These are phyloP conservation scores for Phymastichus coffea DNA, from an alignment of 1,140 invertebrate genomes.

Conservation along the genomic window DNA sequence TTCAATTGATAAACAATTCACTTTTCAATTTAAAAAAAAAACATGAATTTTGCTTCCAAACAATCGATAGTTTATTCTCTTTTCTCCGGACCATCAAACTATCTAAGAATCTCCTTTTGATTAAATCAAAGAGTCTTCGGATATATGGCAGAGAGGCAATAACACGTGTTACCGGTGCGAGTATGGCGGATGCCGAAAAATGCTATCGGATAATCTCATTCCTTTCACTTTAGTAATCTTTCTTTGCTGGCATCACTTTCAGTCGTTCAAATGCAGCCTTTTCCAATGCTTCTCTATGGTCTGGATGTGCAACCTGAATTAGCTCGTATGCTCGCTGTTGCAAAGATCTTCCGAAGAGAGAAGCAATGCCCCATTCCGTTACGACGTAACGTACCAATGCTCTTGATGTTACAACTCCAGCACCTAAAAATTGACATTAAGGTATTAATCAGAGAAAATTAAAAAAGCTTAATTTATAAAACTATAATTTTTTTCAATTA, in stretches of 20 bases:
- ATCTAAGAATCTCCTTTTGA: neutral
- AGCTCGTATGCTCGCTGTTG: slow-evolving; percentile 88
- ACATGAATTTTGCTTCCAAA: too few species aligned
- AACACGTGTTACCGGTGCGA: neutral
- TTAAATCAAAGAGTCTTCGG: neutral
- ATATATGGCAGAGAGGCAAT: slow-evolving; percentile 3
- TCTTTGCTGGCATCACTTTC: slow-evolving; percentile 79
- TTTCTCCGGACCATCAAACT: neutral
- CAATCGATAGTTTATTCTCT: neutral
- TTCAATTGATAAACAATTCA: neutral
- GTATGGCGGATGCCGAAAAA: slow-evolving; percentile 7
- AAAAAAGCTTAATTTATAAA: too few species aligned
- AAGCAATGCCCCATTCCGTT: slow-evolving; percentile 90
- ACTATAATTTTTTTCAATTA: too few species aligned
- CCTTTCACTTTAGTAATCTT: slow-evolving; percentile 22
- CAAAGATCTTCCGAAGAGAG: slow-evolving; percentile 88
- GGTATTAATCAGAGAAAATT: slow-evolving; percentile 3
- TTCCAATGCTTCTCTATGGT: slow-evolving; percentile 83
- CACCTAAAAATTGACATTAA: too few species aligned
- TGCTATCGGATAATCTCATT: slow-evolving; percentile 7
- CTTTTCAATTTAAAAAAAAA: neutral
- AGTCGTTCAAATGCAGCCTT: slow-evolving; percentile 88
- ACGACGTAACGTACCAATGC: slow-evolving; percentile 93
- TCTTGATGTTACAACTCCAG: slow-evolving; percentile 89
- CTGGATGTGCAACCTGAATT: slow-evolving; percentile 88